Evolutionary conservation across 2,113 vertebrate genomes (phyloP).

Genomic region (Cinclus cinclus): DNA sequence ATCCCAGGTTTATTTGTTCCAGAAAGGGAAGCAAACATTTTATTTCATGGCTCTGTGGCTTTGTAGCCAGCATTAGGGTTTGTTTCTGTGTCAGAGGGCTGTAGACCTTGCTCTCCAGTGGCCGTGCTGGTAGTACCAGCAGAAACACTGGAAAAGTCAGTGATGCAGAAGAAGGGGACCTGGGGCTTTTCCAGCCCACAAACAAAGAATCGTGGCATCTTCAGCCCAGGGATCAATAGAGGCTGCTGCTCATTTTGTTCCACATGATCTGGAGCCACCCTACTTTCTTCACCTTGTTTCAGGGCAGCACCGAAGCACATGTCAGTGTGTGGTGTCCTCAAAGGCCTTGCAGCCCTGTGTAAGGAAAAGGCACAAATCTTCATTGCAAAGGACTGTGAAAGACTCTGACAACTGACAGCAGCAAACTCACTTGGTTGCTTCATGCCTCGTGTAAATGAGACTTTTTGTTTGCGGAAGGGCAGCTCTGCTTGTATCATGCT

Average conservation of each 20-base stretch:
- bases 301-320: not conserved
- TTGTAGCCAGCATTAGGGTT: not conserved
- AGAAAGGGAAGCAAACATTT: not conserved
- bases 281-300: not conserved
- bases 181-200: not conserved
- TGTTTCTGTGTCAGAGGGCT: not conserved
- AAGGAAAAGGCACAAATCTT: not conserved
- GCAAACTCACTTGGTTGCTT: not conserved
- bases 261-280: not conserved
- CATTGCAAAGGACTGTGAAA: not conserved
- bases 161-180: not conserved
- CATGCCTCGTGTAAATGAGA: not conserved
- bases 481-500: not conserved
- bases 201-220: accelerated
- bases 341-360: not conserved
- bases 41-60: not conserved
- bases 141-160: not conserved
- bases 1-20: not conserved
- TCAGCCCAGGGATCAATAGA: not conserved
- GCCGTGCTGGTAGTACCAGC: not conserved
- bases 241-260: not conserved
- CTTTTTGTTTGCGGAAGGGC: not conserved
- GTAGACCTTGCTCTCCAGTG: not conserved
- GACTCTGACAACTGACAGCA: not conserved
- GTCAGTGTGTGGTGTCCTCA: not conserved